These are phyloP conservation scores for Liopterus haemorrhoidalis DNA, from an alignment of 2,888 invertebrate genomes.

Conservation along the genomic window DNA sequence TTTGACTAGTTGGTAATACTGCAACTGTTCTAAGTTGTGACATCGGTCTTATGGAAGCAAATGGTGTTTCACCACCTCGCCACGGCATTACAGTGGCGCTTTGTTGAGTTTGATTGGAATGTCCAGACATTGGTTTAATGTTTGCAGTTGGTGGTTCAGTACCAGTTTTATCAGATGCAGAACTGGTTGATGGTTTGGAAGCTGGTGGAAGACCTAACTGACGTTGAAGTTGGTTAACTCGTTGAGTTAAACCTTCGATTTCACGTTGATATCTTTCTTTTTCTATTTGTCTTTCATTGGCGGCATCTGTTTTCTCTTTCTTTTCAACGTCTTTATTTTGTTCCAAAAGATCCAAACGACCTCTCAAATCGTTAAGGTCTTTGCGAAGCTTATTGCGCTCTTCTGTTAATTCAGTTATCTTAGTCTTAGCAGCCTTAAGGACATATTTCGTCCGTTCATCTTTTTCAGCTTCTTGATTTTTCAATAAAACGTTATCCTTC, in stretches of 20 bases:
- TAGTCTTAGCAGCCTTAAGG: constrained; percentile 67
- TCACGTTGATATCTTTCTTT: constrained; percentile 51
- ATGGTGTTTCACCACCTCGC: constrained; percentile 73
- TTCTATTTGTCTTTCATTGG: constrained; percentile 53
- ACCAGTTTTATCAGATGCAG: constrained; percentile 53
- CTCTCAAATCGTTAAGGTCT: constrained; percentile 53
- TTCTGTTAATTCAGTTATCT: constrained; percentile 67
- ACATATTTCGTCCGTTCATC: constrained; percentile 50
- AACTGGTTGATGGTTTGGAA: constrained; percentile 63
- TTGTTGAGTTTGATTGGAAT: constrained; percentile 46
- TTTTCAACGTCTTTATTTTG: constrained; percentile 49
- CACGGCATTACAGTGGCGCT: constrained; percentile 60
- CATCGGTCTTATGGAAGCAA: constrained; percentile 91
- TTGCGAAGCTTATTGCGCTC: constrained; percentile 57
- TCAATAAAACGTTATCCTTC: constrained; percentile 47
- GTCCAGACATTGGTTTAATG: constrained; percentile 88
- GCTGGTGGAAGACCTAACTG: constrained; percentile 59
- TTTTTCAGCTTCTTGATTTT: constrained; percentile 44
- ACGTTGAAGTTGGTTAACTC: constrained; percentile 62
- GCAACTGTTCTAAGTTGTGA: constrained; percentile 60
- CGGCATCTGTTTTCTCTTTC: constrained; percentile 63
- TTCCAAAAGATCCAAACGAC: constrained; percentile 49
- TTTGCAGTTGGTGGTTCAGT: constrained; percentile 77
- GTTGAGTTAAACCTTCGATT: constrained; percentile 65
- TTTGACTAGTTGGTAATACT: constrained; percentile 71